These are phyloP conservation scores for Zenarchopterus dispar DNA, from an alignment of 2,797 vertebrate species.

Conservation along the genomic window DNA sequence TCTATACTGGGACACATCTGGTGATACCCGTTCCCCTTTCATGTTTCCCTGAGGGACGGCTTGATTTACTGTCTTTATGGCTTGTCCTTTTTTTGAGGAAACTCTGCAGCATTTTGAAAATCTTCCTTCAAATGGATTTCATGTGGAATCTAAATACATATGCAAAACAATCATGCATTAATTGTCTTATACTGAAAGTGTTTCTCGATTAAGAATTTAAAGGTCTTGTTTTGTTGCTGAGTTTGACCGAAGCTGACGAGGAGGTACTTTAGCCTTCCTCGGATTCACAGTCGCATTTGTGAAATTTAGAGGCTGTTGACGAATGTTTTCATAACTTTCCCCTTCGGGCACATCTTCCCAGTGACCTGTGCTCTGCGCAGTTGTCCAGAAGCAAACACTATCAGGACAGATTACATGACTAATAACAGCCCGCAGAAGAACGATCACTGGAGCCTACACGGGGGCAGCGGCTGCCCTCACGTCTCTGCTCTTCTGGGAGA, in stretches of 20 bases:
- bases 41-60: conserved; percentile 67
- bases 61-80: conserved; percentile 75
- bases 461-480: conserved; percentile 56
- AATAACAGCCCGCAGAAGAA: conserved; percentile 75
- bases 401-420: conserved; percentile 79
- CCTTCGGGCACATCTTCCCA: conserved; percentile 58
- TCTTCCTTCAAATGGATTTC: conserved; percentile 33
- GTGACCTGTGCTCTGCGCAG: conserved; percentile 73
- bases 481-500: conserved; percentile 62
- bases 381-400: conserved; percentile 73
- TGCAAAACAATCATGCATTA: too few species aligned
- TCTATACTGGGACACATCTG: conserved; percentile 70
- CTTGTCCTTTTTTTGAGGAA: conserved; percentile 68
- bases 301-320: conserved; percentile 63
- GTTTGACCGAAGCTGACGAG: conserved; percentile 42
- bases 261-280: conserved; percentile 35
- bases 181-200: conserved; percentile 3
- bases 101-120: conserved; percentile 65
- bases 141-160: neutral
- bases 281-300: conserved; percentile 56
- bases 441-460: conserved; percentile 62
- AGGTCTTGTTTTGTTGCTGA: conserved; percentile 29
- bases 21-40: conserved; percentile 67
- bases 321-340: conserved; percentile 72
- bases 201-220: conserved; percentile 16